phyloP scores from a whole-genome alignment of 1,140 invertebrate genomes.

The Triops cancriformis region DNA sequence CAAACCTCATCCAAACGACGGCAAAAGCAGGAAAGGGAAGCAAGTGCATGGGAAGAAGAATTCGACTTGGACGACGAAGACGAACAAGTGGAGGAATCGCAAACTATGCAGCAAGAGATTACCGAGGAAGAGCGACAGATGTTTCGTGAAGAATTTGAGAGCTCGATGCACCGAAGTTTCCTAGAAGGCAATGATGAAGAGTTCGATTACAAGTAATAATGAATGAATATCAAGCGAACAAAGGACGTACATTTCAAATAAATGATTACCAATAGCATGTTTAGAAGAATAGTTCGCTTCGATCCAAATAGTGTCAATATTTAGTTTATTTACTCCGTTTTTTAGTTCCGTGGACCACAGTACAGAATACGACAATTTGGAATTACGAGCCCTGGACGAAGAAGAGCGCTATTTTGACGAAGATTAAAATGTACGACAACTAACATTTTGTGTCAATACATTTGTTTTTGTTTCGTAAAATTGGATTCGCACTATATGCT shows the following conservation, averaged over 20 bases:
- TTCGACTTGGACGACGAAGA: constrained; percentile 37
- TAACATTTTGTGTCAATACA: too few relatives aligned
- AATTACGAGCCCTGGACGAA: constrained; percentile 58
- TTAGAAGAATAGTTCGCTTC: constrained; percentile 32
- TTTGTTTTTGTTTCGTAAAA: too few relatives aligned
- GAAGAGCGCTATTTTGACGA: constrained; percentile 81
- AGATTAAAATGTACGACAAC: background rate
- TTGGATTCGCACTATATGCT: too few relatives aligned
- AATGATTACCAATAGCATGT: background rate
- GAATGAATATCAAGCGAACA: constrained; percentile 25
- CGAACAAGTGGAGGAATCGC: constrained; percentile 28
- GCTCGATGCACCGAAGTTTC: constrained; percentile 80
- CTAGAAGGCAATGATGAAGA: constrained; percentile 69
- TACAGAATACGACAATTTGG: constrained; percentile 65
- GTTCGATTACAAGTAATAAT: constrained; percentile 63
- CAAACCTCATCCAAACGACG: constrained; percentile 45
- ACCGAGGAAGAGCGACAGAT: constrained; percentile 37
- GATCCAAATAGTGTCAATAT: too few relatives aligned
- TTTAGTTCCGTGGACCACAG: constrained; percentile 56
- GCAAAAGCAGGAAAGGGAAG: constrained; percentile 52
- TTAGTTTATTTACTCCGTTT: too few relatives aligned
- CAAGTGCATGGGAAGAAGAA: constrained; percentile 49
- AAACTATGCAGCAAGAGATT: constrained; percentile 28
- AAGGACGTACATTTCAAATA: too few relatives aligned
- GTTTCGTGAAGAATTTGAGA: constrained; percentile 72